A percentile compares a stretch with the other conserved stretches of the same genome.
Evolutionary conservation across 2,888 invertebrate species (phyloP).

Genomic region (Piscicola geometra): DNA sequence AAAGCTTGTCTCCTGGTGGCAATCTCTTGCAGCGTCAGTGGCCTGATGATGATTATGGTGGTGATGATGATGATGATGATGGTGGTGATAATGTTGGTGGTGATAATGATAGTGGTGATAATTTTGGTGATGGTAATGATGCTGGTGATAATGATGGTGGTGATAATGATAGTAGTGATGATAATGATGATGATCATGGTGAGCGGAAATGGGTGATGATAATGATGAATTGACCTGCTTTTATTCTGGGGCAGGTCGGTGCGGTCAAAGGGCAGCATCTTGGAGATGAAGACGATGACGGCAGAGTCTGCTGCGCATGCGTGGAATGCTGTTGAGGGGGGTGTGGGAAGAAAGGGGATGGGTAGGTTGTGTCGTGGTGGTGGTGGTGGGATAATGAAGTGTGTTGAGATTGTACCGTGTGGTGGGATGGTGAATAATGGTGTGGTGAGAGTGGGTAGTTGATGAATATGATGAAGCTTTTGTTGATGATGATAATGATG

Average conservation of each 20-base stretch:
- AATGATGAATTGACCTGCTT: slow-evolving; percentile 56
- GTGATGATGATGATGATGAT: background rate
- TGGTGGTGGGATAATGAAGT: no score
- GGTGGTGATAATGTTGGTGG: background rate
- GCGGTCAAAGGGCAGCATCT: slow-evolving; percentile 80
- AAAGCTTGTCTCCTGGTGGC: slow-evolving; percentile 63
- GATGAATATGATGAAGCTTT: no score
- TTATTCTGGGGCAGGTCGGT: slow-evolving; percentile 73
- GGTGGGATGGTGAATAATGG: no score
- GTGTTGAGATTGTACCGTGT: no score
- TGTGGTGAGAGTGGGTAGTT: no score
- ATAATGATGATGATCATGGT: background rate
- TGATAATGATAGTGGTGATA: background rate
- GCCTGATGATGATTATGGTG: slow-evolving; percentile 56
- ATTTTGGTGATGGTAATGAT: background rate
- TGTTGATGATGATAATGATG: no score
- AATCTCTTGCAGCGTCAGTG: slow-evolving; percentile 72
- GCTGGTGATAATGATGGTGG: background rate
- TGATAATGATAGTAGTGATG: background rate
- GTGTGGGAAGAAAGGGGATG: no score
- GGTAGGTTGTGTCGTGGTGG: no score
- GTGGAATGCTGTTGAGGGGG: slow-evolving; percentile 61
- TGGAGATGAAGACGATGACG: slow-evolving; percentile 73
- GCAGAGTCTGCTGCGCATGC: slow-evolving; percentile 59
- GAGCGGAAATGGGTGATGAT: no score